Percentiles rank a stretch among this genome's conserved stretches.
Conservation (phyloP, 2,888 invertebrate species). For the Meganola albula region DNA sequence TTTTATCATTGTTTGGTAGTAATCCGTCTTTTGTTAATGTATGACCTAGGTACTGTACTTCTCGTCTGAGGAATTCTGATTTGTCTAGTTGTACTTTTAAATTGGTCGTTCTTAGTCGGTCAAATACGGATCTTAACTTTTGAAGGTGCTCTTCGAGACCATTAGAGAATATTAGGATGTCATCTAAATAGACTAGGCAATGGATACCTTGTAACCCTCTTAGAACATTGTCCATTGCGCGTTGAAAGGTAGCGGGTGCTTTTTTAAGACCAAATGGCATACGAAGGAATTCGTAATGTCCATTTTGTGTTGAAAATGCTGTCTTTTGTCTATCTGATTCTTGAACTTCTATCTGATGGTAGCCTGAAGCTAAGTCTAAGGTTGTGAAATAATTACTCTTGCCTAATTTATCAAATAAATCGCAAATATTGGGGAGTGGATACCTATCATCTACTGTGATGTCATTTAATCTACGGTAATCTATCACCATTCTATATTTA, state of each 20-base stretch:
- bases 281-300: slow-evolving; percentile 7
- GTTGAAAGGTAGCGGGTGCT: slow-evolving; percentile 47
- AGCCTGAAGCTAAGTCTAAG: slow-evolving; percentile 5
- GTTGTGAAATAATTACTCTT: not conserved
- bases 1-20: slow-evolving; percentile 28
- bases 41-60: slow-evolving; percentile 6
- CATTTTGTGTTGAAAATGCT: not conserved
- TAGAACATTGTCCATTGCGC: slow-evolving; percentile 42
- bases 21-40: not conserved
- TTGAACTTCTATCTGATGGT: slow-evolving; percentile 13
- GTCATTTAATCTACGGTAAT: slow-evolving; percentile 34
- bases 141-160: slow-evolving; percentile 24
- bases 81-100: slow-evolving; percentile 5
- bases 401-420: slow-evolving; percentile 22
- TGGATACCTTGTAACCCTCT: slow-evolving; percentile 33
- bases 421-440: slow-evolving; percentile 17
- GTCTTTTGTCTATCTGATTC: not conserved
- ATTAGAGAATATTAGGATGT: slow-evolving; percentile 32
- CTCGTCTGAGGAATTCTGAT: slow-evolving; percentile 3
- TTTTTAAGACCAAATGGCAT: slow-evolving; percentile 27
- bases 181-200: slow-evolving; percentile 41
- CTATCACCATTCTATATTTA: slow-evolving; percentile 33
- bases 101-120: slow-evolving; percentile 1
- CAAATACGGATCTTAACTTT: slow-evolving; percentile 8
- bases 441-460: slow-evolving; percentile 11